Base-by-base conservation (phyloP, 2,888 invertebrate genomes). In the Macaria notata region DNA sequence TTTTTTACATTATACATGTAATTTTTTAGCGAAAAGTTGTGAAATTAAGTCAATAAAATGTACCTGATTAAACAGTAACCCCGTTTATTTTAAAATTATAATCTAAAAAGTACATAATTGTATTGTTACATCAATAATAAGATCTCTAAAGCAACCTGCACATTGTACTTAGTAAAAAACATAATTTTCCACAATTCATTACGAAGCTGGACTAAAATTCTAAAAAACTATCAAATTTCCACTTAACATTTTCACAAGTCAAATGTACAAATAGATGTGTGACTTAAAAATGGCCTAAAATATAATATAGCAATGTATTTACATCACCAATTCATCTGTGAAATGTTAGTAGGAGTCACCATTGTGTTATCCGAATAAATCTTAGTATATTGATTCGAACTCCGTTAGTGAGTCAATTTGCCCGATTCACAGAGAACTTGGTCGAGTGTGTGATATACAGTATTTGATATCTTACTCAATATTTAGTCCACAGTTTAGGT, bases 81-180 rank as follows among this genome's bases (percentile, higher is more conserved):
- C 33, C 6, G 33, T n/a, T 33, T 33, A 72, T 72, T 75, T 73
- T 69, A 75, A 70, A 56, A 76, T 77, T 83, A 79, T 73, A 71
- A 75, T 68, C 85, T 86, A 86, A 82, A 82, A 78, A 39, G n/a
- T 84, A 87, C 76, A 62, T 61, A 54, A 64, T 64, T n/a, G n/a
- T n/a, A n/a, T n/a, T n/a, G n/a, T n/a, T n/a, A 62, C 69, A 65
- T 62, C 69, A 64, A 69, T 66, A 33, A 76, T 69, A 81, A 79
- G 76, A 83, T 81, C 78, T 81, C 75, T 76, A 79, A 48, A 79
- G 78, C 77, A 79, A 83, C 75, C 78, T 76, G 79, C 76, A 78
- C 78, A 83, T 88, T 88, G 88, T 88, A 88, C 89, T 88, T 88
- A 76, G 75, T 69, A 75, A 76, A 79, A 63, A 49, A 61, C 42